These are phyloP conservation scores for Trididemnum clinides DNA, from an alignment of 23 tunicate species.

Conservation along the genomic window DNA sequence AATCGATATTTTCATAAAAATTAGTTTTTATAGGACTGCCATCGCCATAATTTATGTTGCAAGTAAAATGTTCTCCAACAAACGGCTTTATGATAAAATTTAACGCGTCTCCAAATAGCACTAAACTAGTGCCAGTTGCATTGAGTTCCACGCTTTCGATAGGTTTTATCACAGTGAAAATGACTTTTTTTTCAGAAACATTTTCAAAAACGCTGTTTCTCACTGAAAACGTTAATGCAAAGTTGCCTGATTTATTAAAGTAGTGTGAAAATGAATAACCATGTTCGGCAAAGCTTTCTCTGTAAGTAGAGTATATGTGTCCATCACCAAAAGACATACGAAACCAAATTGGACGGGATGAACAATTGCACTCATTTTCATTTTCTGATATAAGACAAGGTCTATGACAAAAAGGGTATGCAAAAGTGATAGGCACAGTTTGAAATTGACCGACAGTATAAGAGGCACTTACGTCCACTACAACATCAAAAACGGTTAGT, in stretches of 20 bases:
- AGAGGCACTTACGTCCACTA: neutral
- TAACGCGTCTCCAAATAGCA: neutral
- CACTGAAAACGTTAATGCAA: neutral
- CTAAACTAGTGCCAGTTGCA: neutral
- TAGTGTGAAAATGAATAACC: neutral
- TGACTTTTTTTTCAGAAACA: neutral
- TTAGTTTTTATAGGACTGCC: conserved; percentile 18
- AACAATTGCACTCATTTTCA: neutral
- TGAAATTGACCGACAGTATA: neutral
- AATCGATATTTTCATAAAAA: neutral
- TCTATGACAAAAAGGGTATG: neutral
- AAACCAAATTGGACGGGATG: neutral
- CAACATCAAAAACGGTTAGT: neutral
- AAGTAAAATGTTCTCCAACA: conserved; percentile 15
- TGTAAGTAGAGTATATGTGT: neutral
- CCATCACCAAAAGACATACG: neutral
- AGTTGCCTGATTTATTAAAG: conserved; percentile 8
- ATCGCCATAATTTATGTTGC: conserved; percentile 40
- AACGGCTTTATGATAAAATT: neutral
- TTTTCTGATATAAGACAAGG: neutral
- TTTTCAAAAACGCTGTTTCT: neutral
- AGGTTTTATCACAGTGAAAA: neutral
- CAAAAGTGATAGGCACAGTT: neutral
- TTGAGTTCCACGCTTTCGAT: conserved; percentile 12
- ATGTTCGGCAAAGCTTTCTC: neutral